Evolutionary conservation across 2,888 invertebrate genomes (phyloP).

Genomic region (Brenthis daphne): DNA sequence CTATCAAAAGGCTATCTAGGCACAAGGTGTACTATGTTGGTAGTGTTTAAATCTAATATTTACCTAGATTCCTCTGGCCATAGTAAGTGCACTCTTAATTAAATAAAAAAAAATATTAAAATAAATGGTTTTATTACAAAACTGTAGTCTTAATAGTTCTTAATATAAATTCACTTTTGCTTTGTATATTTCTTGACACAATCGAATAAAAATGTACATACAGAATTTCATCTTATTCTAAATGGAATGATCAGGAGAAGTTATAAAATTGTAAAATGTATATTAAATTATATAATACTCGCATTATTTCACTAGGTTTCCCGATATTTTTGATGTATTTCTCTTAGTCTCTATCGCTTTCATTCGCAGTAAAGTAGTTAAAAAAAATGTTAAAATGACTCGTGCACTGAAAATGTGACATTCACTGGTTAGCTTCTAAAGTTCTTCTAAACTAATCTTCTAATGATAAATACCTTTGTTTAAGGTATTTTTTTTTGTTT

Average conservation of each 20-base stretch:
- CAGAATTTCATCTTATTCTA: neutral
- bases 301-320: no score
- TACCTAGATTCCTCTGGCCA: constrained; percentile 4
- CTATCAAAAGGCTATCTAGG: constrained; percentile 45
- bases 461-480: no score
- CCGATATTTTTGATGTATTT: no score
- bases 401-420: no score
- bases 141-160: neutral
- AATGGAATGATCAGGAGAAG: no score
- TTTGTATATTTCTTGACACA: neutral
- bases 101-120: constrained; percentile 6
- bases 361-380: no score
- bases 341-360: no score
- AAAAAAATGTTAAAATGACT: no score
- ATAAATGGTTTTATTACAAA: neutral
- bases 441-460: no score
- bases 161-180: neutral
- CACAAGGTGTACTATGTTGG: neutral
- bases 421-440: no score
- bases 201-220: neutral
- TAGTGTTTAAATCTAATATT: neutral
- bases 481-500: constrained; percentile 37
- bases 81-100: constrained; percentile 3
- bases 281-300: no score
- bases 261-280: no score